Conservation (phyloP, 2,797 vertebrate species). For the Glossophaga mutica region DNA sequence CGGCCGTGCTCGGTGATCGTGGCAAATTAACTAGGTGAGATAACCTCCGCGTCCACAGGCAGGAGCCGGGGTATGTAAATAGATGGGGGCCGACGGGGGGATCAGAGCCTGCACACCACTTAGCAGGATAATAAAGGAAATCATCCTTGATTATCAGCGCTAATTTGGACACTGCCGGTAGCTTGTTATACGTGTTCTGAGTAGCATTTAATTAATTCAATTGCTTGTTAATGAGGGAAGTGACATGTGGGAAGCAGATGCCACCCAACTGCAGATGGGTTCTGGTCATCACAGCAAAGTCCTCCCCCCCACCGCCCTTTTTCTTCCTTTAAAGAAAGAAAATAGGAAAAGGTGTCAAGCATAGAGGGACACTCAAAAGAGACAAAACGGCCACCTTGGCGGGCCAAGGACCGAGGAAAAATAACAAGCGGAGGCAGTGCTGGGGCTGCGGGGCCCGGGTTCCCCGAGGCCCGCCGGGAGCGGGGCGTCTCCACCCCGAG, state of each 20-base stretch:
- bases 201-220: constrained; percentile 93
- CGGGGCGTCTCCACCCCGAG: constrained; percentile 65
- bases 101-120: constrained; percentile 87
- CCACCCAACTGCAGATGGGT: constrained; percentile 88
- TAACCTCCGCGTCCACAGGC: constrained; percentile 87
- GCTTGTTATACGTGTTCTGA: constrained; percentile 91
- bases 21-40: constrained; percentile 90
- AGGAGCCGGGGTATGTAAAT: constrained; percentile 88
- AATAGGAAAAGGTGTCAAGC: constrained; percentile 77
- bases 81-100: constrained; percentile 86
- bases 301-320: constrained; percentile 13
- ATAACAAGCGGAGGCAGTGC: constrained; percentile 59
- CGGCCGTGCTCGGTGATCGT: constrained; percentile 85
- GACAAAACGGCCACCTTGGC: constrained; percentile 83
- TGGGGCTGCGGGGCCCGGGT: background rate
- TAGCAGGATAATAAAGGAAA: constrained; percentile 91
- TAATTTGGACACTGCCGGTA: constrained; percentile 92
- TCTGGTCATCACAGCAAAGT: constrained; percentile 84
- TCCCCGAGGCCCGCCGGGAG: constrained; percentile 70
- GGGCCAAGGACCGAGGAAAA: constrained; percentile 78
- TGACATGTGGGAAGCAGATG: constrained; percentile 92
- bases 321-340: constrained; percentile 51
- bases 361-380: constrained; percentile 78
- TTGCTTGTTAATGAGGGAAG: constrained; percentile 92
- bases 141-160: constrained; percentile 91